phyloP scores from a whole-genome alignment of 2,888 invertebrate genomes.

The Agrochola lota region DNA sequence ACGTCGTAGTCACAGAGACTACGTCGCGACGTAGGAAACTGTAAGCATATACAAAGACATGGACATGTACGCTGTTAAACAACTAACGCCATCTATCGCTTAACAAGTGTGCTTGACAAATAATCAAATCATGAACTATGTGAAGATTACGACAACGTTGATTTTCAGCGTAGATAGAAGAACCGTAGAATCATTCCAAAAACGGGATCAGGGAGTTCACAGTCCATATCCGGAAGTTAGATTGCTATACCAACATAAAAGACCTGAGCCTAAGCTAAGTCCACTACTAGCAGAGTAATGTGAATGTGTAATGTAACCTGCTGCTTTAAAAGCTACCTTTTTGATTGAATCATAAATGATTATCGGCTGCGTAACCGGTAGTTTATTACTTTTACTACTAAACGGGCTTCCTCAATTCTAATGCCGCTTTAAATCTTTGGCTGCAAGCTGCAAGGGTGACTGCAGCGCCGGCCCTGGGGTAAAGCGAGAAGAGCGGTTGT shows the following conservation, averaged over 20 bases:
- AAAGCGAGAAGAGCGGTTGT: no score
- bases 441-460: neutral
- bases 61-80: neutral
- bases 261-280: neutral
- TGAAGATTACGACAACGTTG: neutral
- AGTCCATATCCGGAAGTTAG: neutral
- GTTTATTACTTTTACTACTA: no score
- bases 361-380: no score
- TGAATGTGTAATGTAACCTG: neutral
- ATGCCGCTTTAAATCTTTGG: neutral
- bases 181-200: neutral
- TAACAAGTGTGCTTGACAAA: neutral
- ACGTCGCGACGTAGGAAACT: neutral
- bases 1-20: no score
- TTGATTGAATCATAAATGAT: neutral
- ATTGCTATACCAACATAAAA: neutral
- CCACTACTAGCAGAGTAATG: neutral
- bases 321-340: neutral
- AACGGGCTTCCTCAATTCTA: constrained; percentile 3
- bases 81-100: constrained; percentile 54
- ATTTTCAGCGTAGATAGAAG: neutral
- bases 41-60: neutral
- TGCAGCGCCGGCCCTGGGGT: no score
- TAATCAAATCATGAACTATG: neutral
- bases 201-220: neutral